A percentile compares a stretch with the other conserved stretches of the same genome.
Evolutionary conservation across 2,113 vertebrate species (phyloP).

Genomic region (Orientallactaga bullata): DNA sequence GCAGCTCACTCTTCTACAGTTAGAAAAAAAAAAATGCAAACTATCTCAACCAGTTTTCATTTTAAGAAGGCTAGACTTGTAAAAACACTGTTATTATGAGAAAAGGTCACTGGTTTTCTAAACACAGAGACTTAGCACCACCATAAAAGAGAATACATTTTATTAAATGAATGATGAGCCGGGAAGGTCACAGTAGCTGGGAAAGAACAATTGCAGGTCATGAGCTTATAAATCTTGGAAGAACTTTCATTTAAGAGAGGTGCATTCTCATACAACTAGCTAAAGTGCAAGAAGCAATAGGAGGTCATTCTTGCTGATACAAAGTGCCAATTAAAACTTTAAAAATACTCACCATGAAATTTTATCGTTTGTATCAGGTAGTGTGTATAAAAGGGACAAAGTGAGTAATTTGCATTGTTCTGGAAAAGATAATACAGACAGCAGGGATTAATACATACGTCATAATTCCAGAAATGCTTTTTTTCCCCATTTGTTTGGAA

Average conservation of each 20-base stretch:
- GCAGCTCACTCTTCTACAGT: background rate
- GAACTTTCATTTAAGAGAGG: conserved; percentile 50
- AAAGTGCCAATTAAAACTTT: conserved; percentile 50
- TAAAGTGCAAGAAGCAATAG: conserved; percentile 34
- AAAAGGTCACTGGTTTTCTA: conserved; percentile 73
- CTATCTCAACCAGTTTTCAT: conserved; percentile 7
- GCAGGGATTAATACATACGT: background rate
- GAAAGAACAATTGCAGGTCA: conserved; percentile 66
- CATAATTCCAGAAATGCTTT: background rate
- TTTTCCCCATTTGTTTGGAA: background rate
- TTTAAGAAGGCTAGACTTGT: conserved; percentile 44
- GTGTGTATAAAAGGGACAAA: background rate
- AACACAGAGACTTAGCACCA: conserved; percentile 53
- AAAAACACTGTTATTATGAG: conserved; percentile 46
- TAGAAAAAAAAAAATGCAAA: conserved; percentile 28
- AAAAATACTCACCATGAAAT: conserved; percentile 22
- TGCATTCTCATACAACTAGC: conserved; percentile 24
- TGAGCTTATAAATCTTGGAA: conserved; percentile 63
- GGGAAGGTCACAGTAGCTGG: conserved; percentile 62
- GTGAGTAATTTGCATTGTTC: background rate
- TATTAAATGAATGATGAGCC: conserved; percentile 67
- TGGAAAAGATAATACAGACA: background rate
- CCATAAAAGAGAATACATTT: conserved; percentile 69
- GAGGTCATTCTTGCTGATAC: conserved; percentile 18
- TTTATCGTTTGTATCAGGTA: background rate